These are phyloP conservation scores for Uloborus diversus DNA, from an alignment of 1,140 invertebrate genomes.

Conservation along the genomic window DNA sequence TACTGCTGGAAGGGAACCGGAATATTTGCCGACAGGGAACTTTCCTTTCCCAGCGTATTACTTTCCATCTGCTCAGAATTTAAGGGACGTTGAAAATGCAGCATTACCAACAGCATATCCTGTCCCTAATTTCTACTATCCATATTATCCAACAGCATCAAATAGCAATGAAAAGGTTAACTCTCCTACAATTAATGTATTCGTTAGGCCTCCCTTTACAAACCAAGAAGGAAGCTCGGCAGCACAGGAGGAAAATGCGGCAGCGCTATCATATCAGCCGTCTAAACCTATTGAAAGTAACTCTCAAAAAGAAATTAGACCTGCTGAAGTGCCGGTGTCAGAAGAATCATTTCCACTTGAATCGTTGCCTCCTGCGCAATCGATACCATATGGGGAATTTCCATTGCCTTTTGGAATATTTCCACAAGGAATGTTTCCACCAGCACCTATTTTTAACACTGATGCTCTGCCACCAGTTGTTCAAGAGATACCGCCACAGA, in stretches of 20 bases:
- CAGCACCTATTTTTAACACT: neutral
- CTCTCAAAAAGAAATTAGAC: neutral
- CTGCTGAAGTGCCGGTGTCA: neutral
- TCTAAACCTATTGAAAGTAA: neutral
- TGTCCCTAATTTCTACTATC: too few species aligned
- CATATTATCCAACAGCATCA: neutral
- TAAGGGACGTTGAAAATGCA: too few species aligned
- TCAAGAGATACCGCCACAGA: neutral
- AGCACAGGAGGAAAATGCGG: neutral
- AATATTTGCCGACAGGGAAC: neutral
- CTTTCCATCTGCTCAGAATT: neutral
- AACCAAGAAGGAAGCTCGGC: neutral
- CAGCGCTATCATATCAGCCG: neutral
- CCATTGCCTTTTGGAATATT: neutral
- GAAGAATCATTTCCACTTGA: neutral
- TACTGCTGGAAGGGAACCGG: neutral
- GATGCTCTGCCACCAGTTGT: neutral
- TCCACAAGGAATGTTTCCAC: neutral
- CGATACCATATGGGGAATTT: neutral
- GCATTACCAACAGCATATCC: too few species aligned
- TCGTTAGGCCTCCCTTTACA: neutral
- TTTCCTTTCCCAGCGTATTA: neutral
- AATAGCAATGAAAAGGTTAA: neutral
- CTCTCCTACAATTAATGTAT: neutral
- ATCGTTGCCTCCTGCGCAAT: neutral